Evolutionary conservation across 2,797 vertebrate species (phyloP).

Genomic region (Ceryle rudis): DNA sequence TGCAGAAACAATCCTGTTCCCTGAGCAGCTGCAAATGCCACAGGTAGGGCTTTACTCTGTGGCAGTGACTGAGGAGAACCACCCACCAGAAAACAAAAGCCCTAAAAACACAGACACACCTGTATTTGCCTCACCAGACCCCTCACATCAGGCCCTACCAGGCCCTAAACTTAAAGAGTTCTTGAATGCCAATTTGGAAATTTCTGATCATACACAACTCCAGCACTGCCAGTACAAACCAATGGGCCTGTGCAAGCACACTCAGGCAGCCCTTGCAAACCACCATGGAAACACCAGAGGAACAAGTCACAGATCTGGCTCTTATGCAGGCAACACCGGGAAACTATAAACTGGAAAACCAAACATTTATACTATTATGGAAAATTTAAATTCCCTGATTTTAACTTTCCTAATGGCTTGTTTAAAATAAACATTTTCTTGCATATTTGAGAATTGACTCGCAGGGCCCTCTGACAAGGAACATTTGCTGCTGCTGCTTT

Average conservation of each 20-base stretch:
- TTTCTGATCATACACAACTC: background rate
- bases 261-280: background rate
- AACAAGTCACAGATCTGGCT: background rate
- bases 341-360: constrained; percentile 15
- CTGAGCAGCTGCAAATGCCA: background rate
- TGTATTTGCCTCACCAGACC: background rate
- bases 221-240: background rate
- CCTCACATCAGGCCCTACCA: background rate
- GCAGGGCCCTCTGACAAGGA: background rate
- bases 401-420: background rate
- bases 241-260: background rate
- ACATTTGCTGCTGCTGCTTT: background rate
- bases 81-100: background rate
- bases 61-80: background rate
- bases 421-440: constrained; percentile 12
- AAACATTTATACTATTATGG: background rate
- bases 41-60: background rate
- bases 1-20: background rate
- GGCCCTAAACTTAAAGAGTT: background rate
- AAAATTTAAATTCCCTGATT: constrained; percentile 26
- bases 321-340: background rate
- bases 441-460: background rate
- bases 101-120: background rate
- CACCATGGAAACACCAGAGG: background rate
- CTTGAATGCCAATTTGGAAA: background rate